Conservation (phyloP, 2,113 vertebrate species). For the Aplodontia rufa region DNA sequence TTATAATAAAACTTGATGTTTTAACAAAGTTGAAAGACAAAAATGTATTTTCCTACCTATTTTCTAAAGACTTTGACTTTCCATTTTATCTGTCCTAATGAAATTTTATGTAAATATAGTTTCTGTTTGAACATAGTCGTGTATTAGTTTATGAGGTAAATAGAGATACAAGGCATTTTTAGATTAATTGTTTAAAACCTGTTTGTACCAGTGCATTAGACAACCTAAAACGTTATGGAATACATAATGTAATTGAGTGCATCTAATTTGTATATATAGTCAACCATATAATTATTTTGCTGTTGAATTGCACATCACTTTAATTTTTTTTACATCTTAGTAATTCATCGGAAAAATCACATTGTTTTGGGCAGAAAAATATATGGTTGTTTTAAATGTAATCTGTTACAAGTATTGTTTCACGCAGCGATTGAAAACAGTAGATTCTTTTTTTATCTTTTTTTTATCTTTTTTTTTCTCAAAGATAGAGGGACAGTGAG, state of each 20-base stretch:
- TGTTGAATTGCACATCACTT: conserved; percentile 32
- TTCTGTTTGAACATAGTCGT: not conserved
- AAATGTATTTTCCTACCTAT: not conserved
- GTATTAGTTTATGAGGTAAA: not conserved
- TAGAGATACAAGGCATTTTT: not conserved
- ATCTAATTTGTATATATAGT: conserved; percentile 17
- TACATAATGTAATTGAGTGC: not conserved
- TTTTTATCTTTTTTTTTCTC: no score
- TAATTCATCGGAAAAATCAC: conserved; percentile 20
- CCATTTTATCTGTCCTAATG: not conserved
- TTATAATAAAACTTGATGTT: not conserved
- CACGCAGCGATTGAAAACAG: not conserved
- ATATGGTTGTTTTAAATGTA: not conserved
- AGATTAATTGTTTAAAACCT: not conserved
- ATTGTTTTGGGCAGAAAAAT: not conserved
- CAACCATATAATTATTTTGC: conserved; percentile 45
- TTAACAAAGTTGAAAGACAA: not conserved
- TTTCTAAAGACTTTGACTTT: not conserved
- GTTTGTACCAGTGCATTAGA: not conserved
- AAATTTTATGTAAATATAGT: not conserved
- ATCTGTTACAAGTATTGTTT: not conserved
- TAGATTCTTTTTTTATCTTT: no score
- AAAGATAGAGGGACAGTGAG: no score
- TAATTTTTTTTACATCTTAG: not conserved
- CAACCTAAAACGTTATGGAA: not conserved